Base-by-base conservation (phyloP, 2,113 vertebrate species). In the Eolophus roseicapilla region DNA sequence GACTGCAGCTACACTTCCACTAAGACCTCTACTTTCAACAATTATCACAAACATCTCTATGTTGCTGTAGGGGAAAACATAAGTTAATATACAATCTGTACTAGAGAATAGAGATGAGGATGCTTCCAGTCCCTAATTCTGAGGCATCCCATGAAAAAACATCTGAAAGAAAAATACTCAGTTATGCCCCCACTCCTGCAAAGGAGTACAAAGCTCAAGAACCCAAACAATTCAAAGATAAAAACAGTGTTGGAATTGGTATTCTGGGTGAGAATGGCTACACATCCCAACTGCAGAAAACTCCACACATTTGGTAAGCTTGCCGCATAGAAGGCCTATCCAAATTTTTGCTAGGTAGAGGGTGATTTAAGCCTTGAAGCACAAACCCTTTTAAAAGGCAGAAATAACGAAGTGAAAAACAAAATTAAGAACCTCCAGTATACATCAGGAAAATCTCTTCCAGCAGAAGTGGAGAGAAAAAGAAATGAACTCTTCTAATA, bases 291-390 rank as follows among this genome's bases (percentile, higher is more conserved):
- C 47, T 78, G 33, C 62, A 75, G 57, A 60, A 64, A 83, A 78
- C 35, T 63, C 33, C 35, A 41, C 20, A 29, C 7, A 60, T 50
- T 68, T 85, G 19, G 18, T 59, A 91, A 77, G 24, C 6, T 83
- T 55, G 33, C 17, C 52, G 50, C 0, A 0, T 9, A 41, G 52
- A 86, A 78, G 21, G 7, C 4, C 9, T 71, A 68, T 23, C 60
- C 64, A 75, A n/a, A 64, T 47, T 80, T 91, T 78, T 93, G 21
- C 55, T 62, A 49, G 35, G 33, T 79, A 65, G 21, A 35, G 49
- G 9, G 25, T n/a, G 24, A 67, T 90, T 90, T 73, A 68, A 82
- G 49, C 18, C 44, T 49, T 59, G 64, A 92, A 86, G 43, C 31
- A 37, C 9, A 43, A 74, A 43, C 2, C 17, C 6, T 21, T 53